These are phyloP conservation scores for Macrophya alboannulata DNA, from an alignment of 2,888 invertebrate species.

Conservation along the genomic window DNA sequence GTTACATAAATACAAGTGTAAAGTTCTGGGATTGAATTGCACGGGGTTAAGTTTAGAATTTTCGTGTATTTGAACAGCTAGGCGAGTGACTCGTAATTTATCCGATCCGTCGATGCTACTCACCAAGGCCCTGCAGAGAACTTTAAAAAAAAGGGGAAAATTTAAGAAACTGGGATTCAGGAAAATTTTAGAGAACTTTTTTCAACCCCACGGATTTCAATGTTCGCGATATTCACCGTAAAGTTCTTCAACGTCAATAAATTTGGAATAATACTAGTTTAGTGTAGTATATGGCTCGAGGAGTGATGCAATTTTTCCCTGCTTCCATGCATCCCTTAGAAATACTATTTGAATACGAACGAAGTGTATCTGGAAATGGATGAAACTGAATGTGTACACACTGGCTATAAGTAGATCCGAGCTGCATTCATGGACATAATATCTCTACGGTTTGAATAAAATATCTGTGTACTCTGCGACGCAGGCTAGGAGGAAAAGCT, in stretches of 20 bases:
- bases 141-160: not conserved
- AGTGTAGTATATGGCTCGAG: not conserved
- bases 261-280: not conserved
- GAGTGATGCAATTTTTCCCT: not conserved
- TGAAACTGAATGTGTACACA: not conserved
- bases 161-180: not conserved
- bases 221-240: not conserved
- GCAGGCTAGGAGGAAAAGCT: not conserved
- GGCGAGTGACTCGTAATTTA: not conserved
- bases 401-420: not conserved
- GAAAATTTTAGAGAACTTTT: not conserved
- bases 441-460: slow-evolving; percentile 3
- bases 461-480: not conserved
- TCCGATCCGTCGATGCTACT: not conserved
- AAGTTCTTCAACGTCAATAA: not conserved
- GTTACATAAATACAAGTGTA: not conserved
- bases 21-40: not conserved
- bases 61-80: not conserved
- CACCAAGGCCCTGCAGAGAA: not conserved
- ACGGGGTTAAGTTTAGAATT: not conserved
- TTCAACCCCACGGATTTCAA: not conserved
- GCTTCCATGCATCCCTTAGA: not conserved
- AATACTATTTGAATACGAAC: not conserved
- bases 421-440: slow-evolving; percentile 5
- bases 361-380: not conserved